Evolutionary conservation across 2,113 vertebrate species (phyloP).

Genomic region (human (Homo sapiens)): DNA sequence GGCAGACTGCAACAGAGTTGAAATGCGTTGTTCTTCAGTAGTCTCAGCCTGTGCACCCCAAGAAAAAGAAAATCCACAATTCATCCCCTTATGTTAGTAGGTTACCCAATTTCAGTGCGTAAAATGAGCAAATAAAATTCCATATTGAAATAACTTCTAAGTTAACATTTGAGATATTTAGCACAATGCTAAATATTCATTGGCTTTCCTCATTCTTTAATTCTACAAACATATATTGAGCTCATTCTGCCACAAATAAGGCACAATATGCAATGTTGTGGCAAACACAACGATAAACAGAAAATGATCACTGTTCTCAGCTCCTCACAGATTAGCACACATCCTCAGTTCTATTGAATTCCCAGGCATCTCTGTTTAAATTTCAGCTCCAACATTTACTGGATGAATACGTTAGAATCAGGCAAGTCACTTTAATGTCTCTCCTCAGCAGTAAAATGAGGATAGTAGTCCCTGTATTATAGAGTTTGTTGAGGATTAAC

Average conservation of each 20-base stretch:
- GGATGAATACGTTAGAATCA: neutral
- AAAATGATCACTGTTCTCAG: neutral
- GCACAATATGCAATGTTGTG: rapidly evolving
- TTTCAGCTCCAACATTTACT: neutral
- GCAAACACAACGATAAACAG: neutral
- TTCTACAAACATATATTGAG: neutral
- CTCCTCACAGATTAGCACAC: neutral
- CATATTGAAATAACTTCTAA: neutral
- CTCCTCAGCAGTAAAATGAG: neutral
- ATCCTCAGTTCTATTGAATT: neutral
- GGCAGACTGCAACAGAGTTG: neutral
- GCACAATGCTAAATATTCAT: neutral
- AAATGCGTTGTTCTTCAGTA: neutral
- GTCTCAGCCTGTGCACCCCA: neutral
- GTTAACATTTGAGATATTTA: neutral
- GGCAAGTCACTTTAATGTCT: neutral
- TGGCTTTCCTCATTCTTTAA: neutral
- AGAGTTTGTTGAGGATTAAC: neutral
- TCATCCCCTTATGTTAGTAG: neutral
- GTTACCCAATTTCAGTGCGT: neutral
- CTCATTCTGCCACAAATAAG: rapidly evolving
- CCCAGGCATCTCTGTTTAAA: neutral
- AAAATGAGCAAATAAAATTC: neutral
- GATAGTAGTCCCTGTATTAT: neutral
- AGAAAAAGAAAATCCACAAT: neutral